Evolutionary conservation across 1,140 invertebrate species (phyloP), one percentile per base, ranked within the genome.

Genomic region (Homalodisca vitripennis): DNA sequence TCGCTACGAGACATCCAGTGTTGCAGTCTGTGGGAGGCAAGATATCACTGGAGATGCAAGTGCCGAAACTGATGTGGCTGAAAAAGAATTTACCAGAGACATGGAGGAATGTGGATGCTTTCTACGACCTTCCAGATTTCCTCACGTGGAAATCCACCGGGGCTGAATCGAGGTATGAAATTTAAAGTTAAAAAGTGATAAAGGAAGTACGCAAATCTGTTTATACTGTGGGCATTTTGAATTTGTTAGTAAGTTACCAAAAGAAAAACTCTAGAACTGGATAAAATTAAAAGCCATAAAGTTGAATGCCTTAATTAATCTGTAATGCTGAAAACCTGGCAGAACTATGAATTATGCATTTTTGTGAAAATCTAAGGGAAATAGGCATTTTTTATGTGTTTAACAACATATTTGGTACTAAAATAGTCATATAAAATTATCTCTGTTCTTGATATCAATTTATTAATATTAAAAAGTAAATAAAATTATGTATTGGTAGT

Each of bases 91-190:
- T 94, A 32, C 79, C 83, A 10, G 72, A 84, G 6, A 88, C 84
- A 69, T 97, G 90, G 89, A 68, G 81, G 2, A 85, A 86, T 68
- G 86, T 87, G 62, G 85, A 85, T 47, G 84, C 89, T 67, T 91
- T 95, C 71, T 95, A 98, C 81, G 95, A 98, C 82, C 82, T 99
- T 17, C 93, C 95, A 0, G 97, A 99, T 82, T 98, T 91, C 78
- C 80, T 98, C 3, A 96, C 95, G 0, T 98, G 93, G 92, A 93
- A 89, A 82, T 91, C 94, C 0, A 97, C 95, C 2, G 88, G 86
- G 57, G 84, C 82, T 55, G 81, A 89, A 69, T 87, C 87, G 2
- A 87, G 88, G 88, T 89, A 76, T 41, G 41, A 46, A 41, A 63
- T 26, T n/a, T n/a, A n/a, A n/a, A n/a, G n/a, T n/a, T n/a, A n/a